Conservation (phyloP, 2,113 vertebrate genomes). For the Trematocara stigmaticum region DNA sequence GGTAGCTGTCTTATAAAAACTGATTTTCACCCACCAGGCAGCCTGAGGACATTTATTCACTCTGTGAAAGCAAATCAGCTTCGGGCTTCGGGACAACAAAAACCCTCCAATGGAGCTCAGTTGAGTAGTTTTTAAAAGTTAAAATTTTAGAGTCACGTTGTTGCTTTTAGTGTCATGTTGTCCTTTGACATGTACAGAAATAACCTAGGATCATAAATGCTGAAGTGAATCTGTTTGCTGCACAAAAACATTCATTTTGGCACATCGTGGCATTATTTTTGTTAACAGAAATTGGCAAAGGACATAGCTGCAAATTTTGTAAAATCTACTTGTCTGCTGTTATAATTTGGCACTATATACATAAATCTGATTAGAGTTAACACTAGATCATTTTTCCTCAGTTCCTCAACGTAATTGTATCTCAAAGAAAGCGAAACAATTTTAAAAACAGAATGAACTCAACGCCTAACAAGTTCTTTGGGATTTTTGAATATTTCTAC, state of each 20-base stretch:
- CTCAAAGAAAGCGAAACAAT: neutral
- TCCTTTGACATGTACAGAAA: neutral
- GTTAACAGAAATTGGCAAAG: neutral
- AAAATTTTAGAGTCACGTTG: neutral
- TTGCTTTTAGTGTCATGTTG: neutral
- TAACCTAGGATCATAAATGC: neutral
- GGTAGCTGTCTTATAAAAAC: neutral
- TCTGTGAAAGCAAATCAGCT: neutral
- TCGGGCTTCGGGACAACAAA: neutral
- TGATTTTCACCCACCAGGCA: neutral
- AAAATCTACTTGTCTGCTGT: neutral
- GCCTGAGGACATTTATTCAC: neutral
- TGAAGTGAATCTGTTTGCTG: neutral
- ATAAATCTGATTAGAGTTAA: neutral
- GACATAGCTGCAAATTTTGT: fast-evolving
- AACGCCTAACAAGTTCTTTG: fast-evolving
- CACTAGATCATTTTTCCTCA: neutral
- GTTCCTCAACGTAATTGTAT: neutral
- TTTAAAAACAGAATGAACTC: neutral
- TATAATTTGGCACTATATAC: neutral
- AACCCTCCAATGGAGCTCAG: neutral
- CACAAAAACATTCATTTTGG: neutral
- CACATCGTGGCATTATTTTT: neutral
- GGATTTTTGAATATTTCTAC: fast-evolving
- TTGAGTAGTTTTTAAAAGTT: neutral